These are phyloP conservation scores for Pseudomugil gertrudae DNA, from an alignment of 2,797 vertebrate species.

Conservation along the genomic window DNA sequence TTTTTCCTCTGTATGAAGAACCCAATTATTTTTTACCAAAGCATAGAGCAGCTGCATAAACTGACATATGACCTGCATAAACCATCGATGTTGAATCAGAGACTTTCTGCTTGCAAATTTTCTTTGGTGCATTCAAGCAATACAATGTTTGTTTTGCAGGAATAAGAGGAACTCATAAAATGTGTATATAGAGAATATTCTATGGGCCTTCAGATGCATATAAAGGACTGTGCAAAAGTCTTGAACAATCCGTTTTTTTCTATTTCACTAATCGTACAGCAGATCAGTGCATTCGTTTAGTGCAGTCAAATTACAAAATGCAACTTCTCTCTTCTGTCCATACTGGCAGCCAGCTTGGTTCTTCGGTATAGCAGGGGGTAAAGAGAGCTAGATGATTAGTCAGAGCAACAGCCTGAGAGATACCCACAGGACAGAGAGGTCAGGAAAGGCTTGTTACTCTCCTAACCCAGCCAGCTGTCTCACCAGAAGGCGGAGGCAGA, in stretches of 20 bases:
- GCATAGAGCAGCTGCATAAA: too few relatives aligned
- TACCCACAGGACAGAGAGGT: constrained; percentile 1
- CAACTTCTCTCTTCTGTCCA: background rate
- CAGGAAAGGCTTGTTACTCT: background rate
- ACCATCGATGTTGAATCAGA: background rate
- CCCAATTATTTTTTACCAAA: background rate
- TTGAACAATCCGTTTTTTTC: background rate
- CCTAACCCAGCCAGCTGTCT: background rate
- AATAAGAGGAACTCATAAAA: background rate
- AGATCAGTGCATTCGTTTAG: background rate
- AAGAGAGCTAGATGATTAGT: constrained; percentile 8
- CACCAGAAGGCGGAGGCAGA: constrained; percentile 8
- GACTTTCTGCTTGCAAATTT: constrained; percentile 5
- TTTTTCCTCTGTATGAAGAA: background rate
- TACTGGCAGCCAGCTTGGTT: background rate
- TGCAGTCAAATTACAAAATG: background rate
- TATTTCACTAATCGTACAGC: background rate
- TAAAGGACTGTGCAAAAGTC: background rate
- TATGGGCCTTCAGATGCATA: background rate
- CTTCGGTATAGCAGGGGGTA: background rate
- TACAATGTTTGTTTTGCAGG: constrained; percentile 16
- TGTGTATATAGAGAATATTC: background rate
- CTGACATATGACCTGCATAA: background rate
- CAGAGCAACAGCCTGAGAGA: constrained; percentile 14
- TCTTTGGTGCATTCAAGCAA: constrained; percentile 19